These are phyloP conservation scores for Semicossyphus pulcher DNA, from an alignment of 2,113 vertebrate genomes.

Conservation along the genomic window DNA sequence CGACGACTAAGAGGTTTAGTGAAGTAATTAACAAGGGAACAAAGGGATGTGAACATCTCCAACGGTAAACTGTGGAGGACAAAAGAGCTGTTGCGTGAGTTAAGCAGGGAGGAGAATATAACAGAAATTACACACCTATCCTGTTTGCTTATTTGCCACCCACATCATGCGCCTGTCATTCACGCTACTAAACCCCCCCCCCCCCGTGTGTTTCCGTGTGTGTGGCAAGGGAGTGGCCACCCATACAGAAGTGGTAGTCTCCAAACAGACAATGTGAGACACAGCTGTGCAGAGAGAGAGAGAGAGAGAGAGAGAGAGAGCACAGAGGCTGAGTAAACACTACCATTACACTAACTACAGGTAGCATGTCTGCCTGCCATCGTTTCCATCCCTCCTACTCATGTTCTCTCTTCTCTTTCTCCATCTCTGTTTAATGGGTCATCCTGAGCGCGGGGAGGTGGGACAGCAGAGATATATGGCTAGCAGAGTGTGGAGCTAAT, in stretches of 20 bases:
- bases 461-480: slow-evolving; percentile 71
- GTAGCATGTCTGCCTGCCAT: slow-evolving; percentile 64
- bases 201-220: slow-evolving; percentile 13
- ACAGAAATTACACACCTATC: slow-evolving; percentile 43
- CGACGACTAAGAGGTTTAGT: slow-evolving; percentile 52
- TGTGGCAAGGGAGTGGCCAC: slow-evolving; percentile 72
- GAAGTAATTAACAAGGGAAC: slow-evolving; percentile 60
- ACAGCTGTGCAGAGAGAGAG: slow-evolving; percentile 31
- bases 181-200: slow-evolving; percentile 40
- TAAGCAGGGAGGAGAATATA: slow-evolving; percentile 12
- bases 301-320: background rate
- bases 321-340: slow-evolving; percentile 68
- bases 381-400: slow-evolving; percentile 61
- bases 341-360: slow-evolving; percentile 72
- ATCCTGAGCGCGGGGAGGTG: slow-evolving; percentile 56
- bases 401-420: slow-evolving; percentile 53
- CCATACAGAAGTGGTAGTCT: slow-evolving; percentile 47
- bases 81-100: slow-evolving; percentile 41
- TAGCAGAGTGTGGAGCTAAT: slow-evolving; percentile 69
- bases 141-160: slow-evolving; percentile 44
- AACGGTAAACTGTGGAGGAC: slow-evolving; percentile 43
- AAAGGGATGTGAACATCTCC: slow-evolving; percentile 40
- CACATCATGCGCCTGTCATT: slow-evolving; percentile 52
- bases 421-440: slow-evolving; percentile 72
- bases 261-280: slow-evolving; percentile 58